phyloP scores from a whole-genome alignment of 37 sponge, comb jelly and placozoan genomes.

The Aplysina aerophoba region DNA sequence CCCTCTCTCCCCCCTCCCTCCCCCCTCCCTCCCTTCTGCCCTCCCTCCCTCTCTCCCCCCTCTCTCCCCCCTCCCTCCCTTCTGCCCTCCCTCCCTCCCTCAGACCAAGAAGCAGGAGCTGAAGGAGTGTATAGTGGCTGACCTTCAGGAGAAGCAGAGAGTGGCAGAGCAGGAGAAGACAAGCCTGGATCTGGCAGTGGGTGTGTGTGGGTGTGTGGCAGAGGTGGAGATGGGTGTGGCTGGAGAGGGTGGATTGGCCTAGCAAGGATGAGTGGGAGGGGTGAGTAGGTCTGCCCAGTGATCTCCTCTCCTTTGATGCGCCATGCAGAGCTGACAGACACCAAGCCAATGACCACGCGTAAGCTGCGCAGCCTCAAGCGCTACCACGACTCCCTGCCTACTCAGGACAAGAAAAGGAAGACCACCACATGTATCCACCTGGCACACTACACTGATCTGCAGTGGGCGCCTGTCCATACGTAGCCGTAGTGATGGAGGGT shows the following conservation, averaged over 20 bases:
- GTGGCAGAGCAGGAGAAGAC: conserved; percentile 48
- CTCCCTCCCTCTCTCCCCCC: neutral
- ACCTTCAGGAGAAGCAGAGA: conserved; percentile 77
- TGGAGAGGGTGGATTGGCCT: neutral
- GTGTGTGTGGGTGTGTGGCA: conserved; percentile 1
- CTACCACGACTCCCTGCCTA: conserved; percentile 64
- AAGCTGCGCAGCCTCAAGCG: conserved; percentile 64
- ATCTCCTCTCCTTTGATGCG: neutral
- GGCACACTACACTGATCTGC: neutral
- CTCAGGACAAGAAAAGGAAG: conserved; percentile 72
- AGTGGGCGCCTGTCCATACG: too few relatives aligned
- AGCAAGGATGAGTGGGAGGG: neutral
- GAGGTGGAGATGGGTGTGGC: neutral
- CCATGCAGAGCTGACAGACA: conserved; percentile 58
- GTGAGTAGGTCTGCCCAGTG: neutral
- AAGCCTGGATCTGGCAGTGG: conserved; percentile 56
- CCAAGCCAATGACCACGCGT: conserved; percentile 76
- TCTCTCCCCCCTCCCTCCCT: neutral
- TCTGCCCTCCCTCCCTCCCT: neutral
- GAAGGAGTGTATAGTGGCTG: conserved; percentile 68
- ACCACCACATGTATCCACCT: conserved; percentile 43
- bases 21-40: neutral
- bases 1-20: neutral
- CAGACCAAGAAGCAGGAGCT: conserved; percentile 71
- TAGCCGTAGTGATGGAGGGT: too few relatives aligned